A percentile compares a stretch with the other conserved stretches of the same genome.
phyloP scores from a whole-genome alignment of 2,888 invertebrate genomes.

The Acanthosepion esculentum region DNA sequence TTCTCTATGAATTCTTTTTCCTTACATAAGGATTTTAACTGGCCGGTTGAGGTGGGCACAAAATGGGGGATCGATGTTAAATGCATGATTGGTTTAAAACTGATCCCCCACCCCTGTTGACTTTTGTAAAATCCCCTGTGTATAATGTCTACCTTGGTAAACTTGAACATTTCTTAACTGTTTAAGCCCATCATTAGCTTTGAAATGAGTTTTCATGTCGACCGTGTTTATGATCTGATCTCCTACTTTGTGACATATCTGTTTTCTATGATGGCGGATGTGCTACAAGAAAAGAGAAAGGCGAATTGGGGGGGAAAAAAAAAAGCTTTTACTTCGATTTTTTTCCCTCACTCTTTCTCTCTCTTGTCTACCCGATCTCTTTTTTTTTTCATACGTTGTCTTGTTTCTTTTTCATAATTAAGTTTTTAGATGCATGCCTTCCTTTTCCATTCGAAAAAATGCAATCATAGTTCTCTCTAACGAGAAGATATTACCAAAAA shows the following conservation, averaged over 20 bases:
- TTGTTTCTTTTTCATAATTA: too few relatives aligned
- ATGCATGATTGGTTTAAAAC: background rate
- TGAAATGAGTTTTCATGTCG: too few relatives aligned
- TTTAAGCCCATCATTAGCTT: too few relatives aligned
- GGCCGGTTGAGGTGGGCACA: background rate
- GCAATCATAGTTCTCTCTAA: background rate
- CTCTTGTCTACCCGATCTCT: background rate
- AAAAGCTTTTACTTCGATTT: background rate
- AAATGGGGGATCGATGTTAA: background rate
- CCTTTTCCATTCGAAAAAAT: background rate
- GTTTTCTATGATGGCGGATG: conserved; percentile 10
- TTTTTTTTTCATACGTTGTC: background rate
- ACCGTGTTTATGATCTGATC: background rate
- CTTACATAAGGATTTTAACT: background rate
- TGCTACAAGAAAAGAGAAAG: background rate
- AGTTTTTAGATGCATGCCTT: background rate
- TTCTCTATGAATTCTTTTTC: background rate
- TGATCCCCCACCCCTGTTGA: too few relatives aligned
- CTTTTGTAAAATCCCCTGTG: too few relatives aligned
- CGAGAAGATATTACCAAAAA: background rate
- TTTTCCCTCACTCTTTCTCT: background rate
- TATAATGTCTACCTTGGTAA: too few relatives aligned
- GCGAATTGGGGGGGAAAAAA: background rate
- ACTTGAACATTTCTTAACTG: too few relatives aligned
- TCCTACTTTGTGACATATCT: conserved; percentile 34